Evolutionary conservation across 2,888 invertebrate genomes (phyloP).

Genomic region (Phengaris alcon): DNA sequence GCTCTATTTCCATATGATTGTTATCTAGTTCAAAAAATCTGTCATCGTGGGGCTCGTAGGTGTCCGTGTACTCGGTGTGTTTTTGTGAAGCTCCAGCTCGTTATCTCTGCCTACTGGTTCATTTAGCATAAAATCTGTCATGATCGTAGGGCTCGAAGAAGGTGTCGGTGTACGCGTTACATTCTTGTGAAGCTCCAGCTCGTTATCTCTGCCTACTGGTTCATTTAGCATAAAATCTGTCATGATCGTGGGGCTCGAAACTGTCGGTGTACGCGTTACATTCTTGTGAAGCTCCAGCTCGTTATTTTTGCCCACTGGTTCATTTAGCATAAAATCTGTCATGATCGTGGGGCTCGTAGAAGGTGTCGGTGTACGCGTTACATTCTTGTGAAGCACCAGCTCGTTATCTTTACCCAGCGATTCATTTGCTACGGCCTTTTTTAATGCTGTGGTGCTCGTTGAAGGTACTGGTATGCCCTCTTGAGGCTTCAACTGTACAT

Average conservation of each 20-base stretch:
- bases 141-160: too few relatives aligned
- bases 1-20: too few relatives aligned
- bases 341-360: background rate
- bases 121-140: too few relatives aligned
- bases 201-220: too few relatives aligned
- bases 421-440: slow-evolving; percentile 19
- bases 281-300: background rate
- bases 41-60: too few relatives aligned
- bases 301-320: slow-evolving; percentile 9
- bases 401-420: slow-evolving; percentile 5
- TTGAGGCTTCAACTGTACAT: slow-evolving; percentile 25
- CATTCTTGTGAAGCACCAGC: background rate
- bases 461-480: slow-evolving; percentile 22
- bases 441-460: slow-evolving; percentile 11
- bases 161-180: too few relatives aligned
- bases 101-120: too few relatives aligned
- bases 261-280: background rate
- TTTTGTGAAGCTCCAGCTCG: too few relatives aligned
- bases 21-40: too few relatives aligned
- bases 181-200: too few relatives aligned
- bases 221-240: too few relatives aligned
- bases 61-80: too few relatives aligned
- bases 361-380: slow-evolving; percentile 1
- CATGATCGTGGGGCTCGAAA: background rate
- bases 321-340: background rate